Conservation (phyloP, 1,140 invertebrate species). For the Ruditapes philippinarum region DNA sequence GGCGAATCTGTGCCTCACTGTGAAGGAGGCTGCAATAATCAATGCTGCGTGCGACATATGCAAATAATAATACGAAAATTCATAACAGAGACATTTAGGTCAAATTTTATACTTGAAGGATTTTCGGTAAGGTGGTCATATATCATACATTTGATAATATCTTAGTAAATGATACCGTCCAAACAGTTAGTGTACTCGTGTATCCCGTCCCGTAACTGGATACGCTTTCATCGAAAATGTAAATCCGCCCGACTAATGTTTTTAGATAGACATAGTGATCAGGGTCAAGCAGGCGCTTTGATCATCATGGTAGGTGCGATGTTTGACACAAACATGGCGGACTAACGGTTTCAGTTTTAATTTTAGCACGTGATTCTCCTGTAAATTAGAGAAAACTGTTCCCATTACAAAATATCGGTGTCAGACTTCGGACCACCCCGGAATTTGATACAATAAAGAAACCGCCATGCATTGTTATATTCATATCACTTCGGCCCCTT, state of each 20-base stretch:
- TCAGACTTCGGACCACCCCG: conserved; percentile 27
- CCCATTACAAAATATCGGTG: conserved; percentile 43
- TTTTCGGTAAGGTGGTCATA: not conserved
- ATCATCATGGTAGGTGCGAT: conserved; percentile 44
- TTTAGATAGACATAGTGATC: conserved; percentile 23
- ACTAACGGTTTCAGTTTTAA: conserved; percentile 11
- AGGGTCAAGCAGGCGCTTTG: conserved; percentile 14
- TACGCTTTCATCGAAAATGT: not conserved
- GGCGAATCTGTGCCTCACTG: no score
- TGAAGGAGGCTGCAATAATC: no score
- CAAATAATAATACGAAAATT: no score
- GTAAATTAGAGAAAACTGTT: conserved; percentile 46
- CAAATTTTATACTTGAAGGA: no score
- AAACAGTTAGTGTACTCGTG: not conserved
- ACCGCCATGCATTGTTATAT: conserved; percentile 34
- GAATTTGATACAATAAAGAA: conserved; percentile 50
- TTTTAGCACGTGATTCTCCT: conserved; percentile 38
- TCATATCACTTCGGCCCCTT: conserved; percentile 30
- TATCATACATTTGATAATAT: not conserved
- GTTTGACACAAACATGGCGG: conserved; percentile 50
- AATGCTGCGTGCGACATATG: no score
- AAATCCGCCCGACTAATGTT: not conserved
- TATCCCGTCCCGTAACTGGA: not conserved
- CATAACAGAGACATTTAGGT: no score
- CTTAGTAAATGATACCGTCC: not conserved